A percentile compares a stretch with the other conserved stretches of the same genome.
phyloP scores from a whole-genome alignment of 2,888 invertebrate genomes.

The Syrista parreyssii region DNA sequence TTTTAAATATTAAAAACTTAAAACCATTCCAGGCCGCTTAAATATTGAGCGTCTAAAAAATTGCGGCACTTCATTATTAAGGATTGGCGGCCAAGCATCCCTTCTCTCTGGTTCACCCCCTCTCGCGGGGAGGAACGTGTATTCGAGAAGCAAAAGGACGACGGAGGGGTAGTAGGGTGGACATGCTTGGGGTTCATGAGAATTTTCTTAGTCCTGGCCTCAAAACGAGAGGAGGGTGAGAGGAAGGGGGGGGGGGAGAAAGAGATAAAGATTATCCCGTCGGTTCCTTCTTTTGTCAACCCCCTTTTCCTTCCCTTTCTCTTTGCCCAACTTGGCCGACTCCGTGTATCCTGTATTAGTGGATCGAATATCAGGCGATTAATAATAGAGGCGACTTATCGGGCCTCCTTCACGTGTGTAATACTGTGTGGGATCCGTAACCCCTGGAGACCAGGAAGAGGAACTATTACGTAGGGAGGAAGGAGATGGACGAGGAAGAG shows the following conservation, averaged over 20 bases:
- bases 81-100: conserved; percentile 8
- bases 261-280: background rate
- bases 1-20: conserved; percentile 60
- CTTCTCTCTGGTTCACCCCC: background rate
- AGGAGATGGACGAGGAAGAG: conserved; percentile 22
- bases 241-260: background rate
- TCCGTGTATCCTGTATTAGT: background rate
- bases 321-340: background rate
- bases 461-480: too few relatives aligned
- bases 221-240: background rate
- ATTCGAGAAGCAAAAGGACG: background rate
- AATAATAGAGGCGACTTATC: background rate
- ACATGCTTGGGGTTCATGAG: background rate
- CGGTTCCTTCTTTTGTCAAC: background rate
- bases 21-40: conserved; percentile 59
- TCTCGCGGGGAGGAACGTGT: background rate
- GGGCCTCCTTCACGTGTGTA: background rate
- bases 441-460: background rate
- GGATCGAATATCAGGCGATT: background rate
- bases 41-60: conserved; percentile 56
- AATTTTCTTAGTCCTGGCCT: background rate
- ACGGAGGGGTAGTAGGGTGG: background rate
- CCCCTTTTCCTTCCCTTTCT: background rate
- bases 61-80: conserved; percentile 41
- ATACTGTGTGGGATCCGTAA: background rate